Evolutionary conservation across 2,888 invertebrate species (phyloP), one percentile per base, ranked within the genome.

Genomic region (Phyllotreta cruciferae): DNA sequence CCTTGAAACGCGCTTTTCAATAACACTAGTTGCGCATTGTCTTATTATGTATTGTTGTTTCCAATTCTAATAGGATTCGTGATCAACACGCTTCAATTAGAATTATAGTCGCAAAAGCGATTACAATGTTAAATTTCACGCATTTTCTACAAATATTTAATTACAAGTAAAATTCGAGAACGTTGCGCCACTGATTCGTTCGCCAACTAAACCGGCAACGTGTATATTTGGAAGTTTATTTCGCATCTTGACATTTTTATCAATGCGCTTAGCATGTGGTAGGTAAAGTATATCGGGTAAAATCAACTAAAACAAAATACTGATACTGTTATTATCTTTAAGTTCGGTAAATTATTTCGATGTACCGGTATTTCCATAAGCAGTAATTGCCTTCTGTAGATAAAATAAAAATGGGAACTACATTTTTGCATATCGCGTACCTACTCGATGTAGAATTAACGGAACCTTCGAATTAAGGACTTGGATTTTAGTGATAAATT

Each of bases 191-290:
- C 49, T 49, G 49, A 49, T 11, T 10, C 35, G 24, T 47, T 34
- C 8, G 3, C 9, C 47, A 47, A 34, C 8, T 34, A 24, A 4
- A 47, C 8, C 24, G 2, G n/a, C 6, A n/a, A 35, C 35, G 36
- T 37, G 24, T 45, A 37, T 47, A 56, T 56, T 56, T 47, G 7
- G n/a, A 49, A 49, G 47, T 56, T 56, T 47, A 39, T 56, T 56
- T 47, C 13, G n/a, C 38, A 14, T 56, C 14, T n/a, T 39, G 56
- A 47, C 47, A 47, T 56, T 56, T 47, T 56, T 56, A 56, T 56
- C 45, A 56, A 34, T 47, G 24, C 10, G 37, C 37, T 45, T 42
- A 45, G 47, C 56, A 47, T 56, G 56, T 56, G 56, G 56, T 56
- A 56, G 56, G 56, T 56, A 56, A 38, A 14, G 44, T 36, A 14